Evolutionary conservation across 2,113 vertebrate genomes (phyloP).

Genomic region (Mirza zaza): DNA sequence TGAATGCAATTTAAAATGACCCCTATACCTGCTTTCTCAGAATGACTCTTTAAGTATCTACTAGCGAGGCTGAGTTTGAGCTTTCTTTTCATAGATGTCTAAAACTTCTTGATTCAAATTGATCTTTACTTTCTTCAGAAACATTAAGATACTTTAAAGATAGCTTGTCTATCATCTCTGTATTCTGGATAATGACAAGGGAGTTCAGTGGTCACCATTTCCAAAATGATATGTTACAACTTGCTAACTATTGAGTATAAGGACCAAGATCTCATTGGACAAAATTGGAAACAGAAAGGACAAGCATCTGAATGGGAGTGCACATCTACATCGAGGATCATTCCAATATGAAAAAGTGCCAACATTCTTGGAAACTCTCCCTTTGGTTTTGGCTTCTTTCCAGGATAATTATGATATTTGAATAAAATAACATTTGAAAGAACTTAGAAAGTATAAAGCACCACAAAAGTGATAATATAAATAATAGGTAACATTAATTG

Average conservation of each 20-base stretch:
- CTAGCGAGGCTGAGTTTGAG: not conserved
- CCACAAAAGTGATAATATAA: conserved; percentile 11
- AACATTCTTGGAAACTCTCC: not conserved
- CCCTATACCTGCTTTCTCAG: not conserved
- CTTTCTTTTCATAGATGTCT: not conserved
- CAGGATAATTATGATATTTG: not conserved
- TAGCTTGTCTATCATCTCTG: not conserved
- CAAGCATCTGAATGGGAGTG: not conserved
- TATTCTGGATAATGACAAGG: not conserved
- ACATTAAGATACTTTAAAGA: not conserved
- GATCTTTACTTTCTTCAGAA: conserved; percentile 36
- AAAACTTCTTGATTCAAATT: conserved; percentile 18
- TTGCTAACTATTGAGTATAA: not conserved
- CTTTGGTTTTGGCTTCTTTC: not conserved
- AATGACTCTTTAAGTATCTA: not conserved
- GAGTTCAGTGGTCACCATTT: not conserved
- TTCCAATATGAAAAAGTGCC: conserved; percentile 13
- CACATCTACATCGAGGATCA: not conserved
- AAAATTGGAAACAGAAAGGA: conserved; percentile 34
- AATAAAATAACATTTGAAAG: conserved; percentile 57
- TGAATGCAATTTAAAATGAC: not conserved
- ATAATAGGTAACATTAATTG: not conserved
- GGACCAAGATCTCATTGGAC: not conserved
- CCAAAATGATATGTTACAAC: not conserved
- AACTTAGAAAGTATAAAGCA: conserved; percentile 35